Conservation (phyloP, 2,113 vertebrate species). For the Thymallus thymallus region DNA sequence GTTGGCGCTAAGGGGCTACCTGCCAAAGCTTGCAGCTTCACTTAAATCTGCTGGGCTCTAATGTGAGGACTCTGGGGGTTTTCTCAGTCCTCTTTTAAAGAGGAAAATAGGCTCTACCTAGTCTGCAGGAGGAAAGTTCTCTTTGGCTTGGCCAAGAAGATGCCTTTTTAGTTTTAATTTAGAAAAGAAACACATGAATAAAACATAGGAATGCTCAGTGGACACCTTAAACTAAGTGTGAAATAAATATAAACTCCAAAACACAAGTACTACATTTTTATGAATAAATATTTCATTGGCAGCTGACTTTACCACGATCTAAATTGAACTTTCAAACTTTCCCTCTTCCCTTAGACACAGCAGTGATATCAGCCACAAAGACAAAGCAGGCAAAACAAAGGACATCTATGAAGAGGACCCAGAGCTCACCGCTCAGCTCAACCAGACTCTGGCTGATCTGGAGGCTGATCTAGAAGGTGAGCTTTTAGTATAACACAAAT, state of each 20-base stretch:
- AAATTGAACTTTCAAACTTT: background rate
- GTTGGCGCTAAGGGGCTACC: slow-evolving; percentile 41
- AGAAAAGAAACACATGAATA: background rate
- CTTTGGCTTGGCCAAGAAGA: slow-evolving; percentile 58
- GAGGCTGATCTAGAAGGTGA: slow-evolving; percentile 79
- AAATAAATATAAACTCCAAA: slow-evolving; percentile 21
- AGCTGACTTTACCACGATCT: background rate
- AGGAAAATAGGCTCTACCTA: slow-evolving; percentile 46
- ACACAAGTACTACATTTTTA: background rate
- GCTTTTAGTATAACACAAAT: background rate
- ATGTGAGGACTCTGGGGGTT: slow-evolving; percentile 47
- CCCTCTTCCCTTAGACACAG: slow-evolving; percentile 32
- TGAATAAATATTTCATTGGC: slow-evolving; percentile 5
- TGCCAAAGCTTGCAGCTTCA: slow-evolving; percentile 48
- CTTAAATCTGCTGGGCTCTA: slow-evolving; percentile 24
- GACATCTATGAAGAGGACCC: slow-evolving; percentile 61
- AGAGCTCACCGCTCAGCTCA: slow-evolving; percentile 63
- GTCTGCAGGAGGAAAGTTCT: slow-evolving; percentile 51
- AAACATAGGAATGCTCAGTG: slow-evolving; percentile 42
- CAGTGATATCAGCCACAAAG: slow-evolving; percentile 29
- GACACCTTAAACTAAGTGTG: slow-evolving; percentile 37
- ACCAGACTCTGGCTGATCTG: slow-evolving; percentile 73
- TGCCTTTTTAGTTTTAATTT: background rate
- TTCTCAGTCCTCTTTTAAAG: slow-evolving; percentile 52
- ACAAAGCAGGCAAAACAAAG: slow-evolving; percentile 39